Conservation (phyloP, 2,113 vertebrate genomes). For the Onychostruthus taczanowskii region DNA sequence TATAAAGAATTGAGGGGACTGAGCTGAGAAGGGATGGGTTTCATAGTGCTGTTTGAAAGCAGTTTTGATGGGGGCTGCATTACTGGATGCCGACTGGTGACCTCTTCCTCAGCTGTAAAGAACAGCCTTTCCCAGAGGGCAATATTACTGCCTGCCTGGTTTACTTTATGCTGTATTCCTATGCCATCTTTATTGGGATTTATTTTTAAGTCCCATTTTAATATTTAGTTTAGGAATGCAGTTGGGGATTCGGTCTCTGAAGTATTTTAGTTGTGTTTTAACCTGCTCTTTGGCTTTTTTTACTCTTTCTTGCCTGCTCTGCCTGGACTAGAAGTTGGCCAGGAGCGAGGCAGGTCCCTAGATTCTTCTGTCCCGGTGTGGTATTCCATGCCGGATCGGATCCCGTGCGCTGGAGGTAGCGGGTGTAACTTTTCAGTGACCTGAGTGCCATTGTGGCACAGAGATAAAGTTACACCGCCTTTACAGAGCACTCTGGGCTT, state of each 20-base stretch:
- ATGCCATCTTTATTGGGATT: not conserved
- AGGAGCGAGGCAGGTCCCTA: not conserved
- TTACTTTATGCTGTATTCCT: not conserved
- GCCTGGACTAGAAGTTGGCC: not conserved
- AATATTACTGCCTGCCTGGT: not conserved
- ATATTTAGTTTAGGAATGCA: not conserved
- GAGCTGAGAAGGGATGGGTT: not conserved
- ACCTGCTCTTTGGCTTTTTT: not conserved
- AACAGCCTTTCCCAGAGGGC: not conserved
- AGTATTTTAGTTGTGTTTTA: not conserved
- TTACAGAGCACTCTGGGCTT: not conserved
- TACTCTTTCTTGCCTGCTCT: not conserved
- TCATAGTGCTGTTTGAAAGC: not conserved
- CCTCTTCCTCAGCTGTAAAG: not conserved
- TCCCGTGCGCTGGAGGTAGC: accelerated
- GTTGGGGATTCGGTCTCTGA: not conserved
- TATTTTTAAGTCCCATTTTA: not conserved
- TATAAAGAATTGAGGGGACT: not conserved
- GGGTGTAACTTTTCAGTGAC: not conserved
- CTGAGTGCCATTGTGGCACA: not conserved
- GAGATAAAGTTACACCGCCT: not conserved
- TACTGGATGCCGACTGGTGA: not conserved
- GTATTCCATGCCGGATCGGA: accelerated
- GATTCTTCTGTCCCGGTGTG: accelerated
- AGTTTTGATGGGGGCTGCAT: accelerated